Evolutionary conservation across 1,140 invertebrate genomes (phyloP).

Genomic region (Hylyphantes graminicola): DNA sequence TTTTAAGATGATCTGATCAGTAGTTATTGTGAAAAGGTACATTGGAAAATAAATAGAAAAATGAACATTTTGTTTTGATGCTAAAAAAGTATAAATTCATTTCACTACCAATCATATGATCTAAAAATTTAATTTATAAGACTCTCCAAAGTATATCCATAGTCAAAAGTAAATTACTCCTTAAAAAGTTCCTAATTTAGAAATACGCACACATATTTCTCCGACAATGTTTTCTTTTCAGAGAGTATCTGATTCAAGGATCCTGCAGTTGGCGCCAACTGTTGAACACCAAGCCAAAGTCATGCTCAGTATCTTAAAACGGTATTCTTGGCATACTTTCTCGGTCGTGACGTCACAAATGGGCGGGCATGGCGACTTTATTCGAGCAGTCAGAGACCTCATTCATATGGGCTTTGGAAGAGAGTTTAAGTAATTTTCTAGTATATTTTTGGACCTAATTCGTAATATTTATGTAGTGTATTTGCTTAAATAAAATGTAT

Average conservation of each 20-base stretch:
- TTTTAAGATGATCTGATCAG: too few relatives aligned
- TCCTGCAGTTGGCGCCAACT: slow-evolving; percentile 87
- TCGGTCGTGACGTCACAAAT: slow-evolving; percentile 85
- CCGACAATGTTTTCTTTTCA: slow-evolving; percentile 33
- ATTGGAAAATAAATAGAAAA: too few relatives aligned
- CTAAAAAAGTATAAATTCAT: background rate
- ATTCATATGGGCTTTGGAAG: slow-evolving; percentile 74
- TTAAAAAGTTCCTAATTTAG: background rate
- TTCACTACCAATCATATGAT: background rate
- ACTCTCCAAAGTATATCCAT: background rate
- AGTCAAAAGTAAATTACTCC: background rate
- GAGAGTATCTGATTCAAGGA: slow-evolving; percentile 62
- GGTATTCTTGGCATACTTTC: slow-evolving; percentile 97
- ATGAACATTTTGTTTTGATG: background rate
- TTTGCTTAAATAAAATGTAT: background rate
- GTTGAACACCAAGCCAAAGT: slow-evolving; percentile 92
- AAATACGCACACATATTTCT: slow-evolving; percentile 47
- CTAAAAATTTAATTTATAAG: background rate
- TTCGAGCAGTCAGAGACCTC: slow-evolving; percentile 86
- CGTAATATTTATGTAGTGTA: background rate
- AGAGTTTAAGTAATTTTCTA: slow-evolving; percentile 77
- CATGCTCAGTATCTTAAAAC: slow-evolving; percentile 89
- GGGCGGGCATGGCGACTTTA: slow-evolving; percentile 94
- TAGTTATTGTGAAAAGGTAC: too few relatives aligned
- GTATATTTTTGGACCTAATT: background rate